Percentiles rank a stretch among this genome's conserved stretches.
These are phyloP conservation scores for Papilio gigon DNA, from an alignment of 2,888 invertebrate genomes.

Conservation along the genomic window DNA sequence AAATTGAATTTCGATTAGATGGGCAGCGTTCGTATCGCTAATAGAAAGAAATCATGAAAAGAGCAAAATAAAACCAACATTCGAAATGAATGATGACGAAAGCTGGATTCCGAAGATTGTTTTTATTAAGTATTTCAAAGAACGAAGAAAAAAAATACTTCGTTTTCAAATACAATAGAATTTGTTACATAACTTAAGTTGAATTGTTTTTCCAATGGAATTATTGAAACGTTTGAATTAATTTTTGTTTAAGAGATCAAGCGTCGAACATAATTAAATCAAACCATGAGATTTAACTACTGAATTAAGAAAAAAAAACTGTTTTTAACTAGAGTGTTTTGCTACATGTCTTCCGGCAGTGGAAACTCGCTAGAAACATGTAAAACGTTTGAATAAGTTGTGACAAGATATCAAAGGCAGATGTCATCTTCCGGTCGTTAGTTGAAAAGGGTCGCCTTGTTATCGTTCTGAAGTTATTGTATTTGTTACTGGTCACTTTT, in stretches of 20 bases:
- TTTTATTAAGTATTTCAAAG: constrained; percentile 29
- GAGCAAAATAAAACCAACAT: constrained; percentile 31
- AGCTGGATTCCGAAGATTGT: constrained; percentile 33
- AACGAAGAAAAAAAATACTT: neutral
- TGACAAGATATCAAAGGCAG: constrained; percentile 29
- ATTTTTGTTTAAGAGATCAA: neutral
- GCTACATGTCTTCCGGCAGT: neutral
- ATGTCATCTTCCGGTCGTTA: constrained; percentile 32
- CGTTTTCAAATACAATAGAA: neutral
- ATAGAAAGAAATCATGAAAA: constrained; percentile 26
- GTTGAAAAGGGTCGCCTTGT: constrained; percentile 31
- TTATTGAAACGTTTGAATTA: neutral
- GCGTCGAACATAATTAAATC: neutral
- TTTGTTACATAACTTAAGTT: neutral
- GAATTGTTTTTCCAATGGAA: neutral
- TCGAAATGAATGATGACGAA: constrained; percentile 30
- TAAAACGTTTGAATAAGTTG: constrained; percentile 15
- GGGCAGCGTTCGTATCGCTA: constrained; percentile 35
- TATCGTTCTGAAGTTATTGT: constrained; percentile 28
- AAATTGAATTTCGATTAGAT: constrained; percentile 39
- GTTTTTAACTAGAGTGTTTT: neutral
- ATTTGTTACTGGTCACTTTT: constrained; percentile 24
- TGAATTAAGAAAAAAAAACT: no score
- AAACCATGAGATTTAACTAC: neutral
- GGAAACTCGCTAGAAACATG: neutral